These are phyloP conservation scores for Oreotrochilus melanogaster DNA, from an alignment of 2,113 vertebrate species.

Conservation along the genomic window DNA sequence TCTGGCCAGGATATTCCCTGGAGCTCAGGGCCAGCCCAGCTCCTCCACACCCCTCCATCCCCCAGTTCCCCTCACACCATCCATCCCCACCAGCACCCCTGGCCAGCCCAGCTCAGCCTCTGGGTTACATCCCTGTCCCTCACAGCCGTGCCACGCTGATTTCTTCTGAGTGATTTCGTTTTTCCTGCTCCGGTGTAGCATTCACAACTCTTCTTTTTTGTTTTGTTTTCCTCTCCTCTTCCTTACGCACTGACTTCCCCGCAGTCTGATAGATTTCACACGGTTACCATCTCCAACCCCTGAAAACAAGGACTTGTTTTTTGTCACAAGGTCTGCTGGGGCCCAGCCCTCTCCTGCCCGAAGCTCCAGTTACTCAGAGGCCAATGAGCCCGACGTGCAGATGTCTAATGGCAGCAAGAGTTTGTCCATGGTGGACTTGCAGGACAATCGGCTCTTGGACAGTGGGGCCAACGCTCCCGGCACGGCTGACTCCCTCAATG, in stretches of 20 bases:
- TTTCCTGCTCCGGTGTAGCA: constrained; percentile 59
- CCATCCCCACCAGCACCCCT: too few species aligned
- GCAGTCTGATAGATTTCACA: constrained; percentile 97
- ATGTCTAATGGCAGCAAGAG: constrained; percentile 96
- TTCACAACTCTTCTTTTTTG: constrained; percentile 79
- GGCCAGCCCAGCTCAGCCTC: too few species aligned
- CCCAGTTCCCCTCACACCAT: too few species aligned
- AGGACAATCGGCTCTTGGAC: constrained; percentile 90
- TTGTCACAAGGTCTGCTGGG: constrained; percentile 95
- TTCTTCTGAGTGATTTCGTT: constrained; percentile 55
- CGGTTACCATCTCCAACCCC: constrained; percentile 97
- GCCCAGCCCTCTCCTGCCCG: constrained; percentile 95
- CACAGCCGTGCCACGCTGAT: not conserved
- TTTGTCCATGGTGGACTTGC: constrained; percentile 98
- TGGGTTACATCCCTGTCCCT: not conserved
- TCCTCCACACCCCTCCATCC: too few species aligned
- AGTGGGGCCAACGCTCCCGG: constrained; percentile 70
- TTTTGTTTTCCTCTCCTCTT: constrained; percentile 77
- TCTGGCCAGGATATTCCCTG: not conserved
- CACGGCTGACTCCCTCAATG: constrained; percentile 78
- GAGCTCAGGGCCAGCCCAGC: not conserved
- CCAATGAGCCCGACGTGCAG: constrained; percentile 93
- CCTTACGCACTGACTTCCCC: constrained; percentile 78
- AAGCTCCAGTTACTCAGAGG: constrained; percentile 98
- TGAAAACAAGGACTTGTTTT: constrained; percentile 99